Evolutionary conservation across 2,888 invertebrate genomes (phyloP), one percentile per base, ranked within the genome.

Genomic region (Leucophenga montana): DNA sequence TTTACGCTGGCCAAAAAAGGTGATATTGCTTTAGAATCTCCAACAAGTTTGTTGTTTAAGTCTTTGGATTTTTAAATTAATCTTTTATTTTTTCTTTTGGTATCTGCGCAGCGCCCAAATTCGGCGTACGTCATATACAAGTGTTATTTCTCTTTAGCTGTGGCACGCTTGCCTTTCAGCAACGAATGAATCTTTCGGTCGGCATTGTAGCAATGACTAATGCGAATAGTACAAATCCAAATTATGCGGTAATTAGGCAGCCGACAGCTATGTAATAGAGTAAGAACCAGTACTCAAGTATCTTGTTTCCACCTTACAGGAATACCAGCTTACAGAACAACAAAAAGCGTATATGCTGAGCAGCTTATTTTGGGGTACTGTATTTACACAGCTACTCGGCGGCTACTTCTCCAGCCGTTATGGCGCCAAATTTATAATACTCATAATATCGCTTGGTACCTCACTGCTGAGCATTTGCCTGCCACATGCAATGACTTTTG

Each of bases 321-420:
- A 85, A 76, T 86, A 79, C 68, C 74, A 88, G 85, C 76, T 90
- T 92, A 91, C 89, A 39, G 87, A 90, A 72, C 85, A 88, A 22
- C 90, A 91, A 39, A 90, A 91, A 71, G 89, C 91, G 0, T 87
- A 92, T 68, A 90, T 94, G 27, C 87, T 94, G 2, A 94, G 94
- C 1, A 93, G 94, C 0, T 95, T 94, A 87, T 94, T 94, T 86
- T 94, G 94, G 94, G 95, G 95, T 5, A 95, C 95, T 84, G 90
- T 94, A 5, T 73, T 93, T 4, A 90, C 91, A 73, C 89, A 91
- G 70, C 87, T 93, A n/a, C 92, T 92, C 0, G 92, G 92, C 0
- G 94, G 94, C 0, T 91, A 92, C 76, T 86, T 97, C 62, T 80
- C 83, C 33, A 93, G 93, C 72, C 90, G 90, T 14, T 92, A 92